Evolutionary conservation across 2,888 invertebrate species (phyloP), one percentile per base, ranked within the genome.

Genomic region (Sphaerophoria rueppellii): DNA sequence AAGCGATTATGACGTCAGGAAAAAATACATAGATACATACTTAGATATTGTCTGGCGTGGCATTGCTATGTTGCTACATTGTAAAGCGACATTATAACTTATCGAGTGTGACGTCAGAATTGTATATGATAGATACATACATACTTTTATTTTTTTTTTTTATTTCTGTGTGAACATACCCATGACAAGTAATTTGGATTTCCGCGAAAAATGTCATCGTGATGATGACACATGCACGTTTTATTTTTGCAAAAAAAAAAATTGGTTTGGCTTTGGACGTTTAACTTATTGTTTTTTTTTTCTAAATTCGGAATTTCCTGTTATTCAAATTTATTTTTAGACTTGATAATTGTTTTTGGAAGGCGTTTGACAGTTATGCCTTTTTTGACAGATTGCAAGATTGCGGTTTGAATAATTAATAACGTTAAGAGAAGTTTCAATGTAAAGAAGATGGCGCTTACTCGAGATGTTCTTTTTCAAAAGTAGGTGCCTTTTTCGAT

Each of bases 31-130:
- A 24, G 1, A 7, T 52, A 16, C 5, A 52, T 32, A 24, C 32
- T 9, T 37, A 37, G 0, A 6, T 50, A 67, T 40, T 40, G 83
- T 79, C 83, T 83, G 71, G 80, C 60, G 48, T 72, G 61, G 72
- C 24, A 57, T 58, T 71, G 60, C 52, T 75, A 50, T 74, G 43
- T 67, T 82, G 37, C 32, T 24, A 24, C 24, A 24, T 24, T 24
- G 24, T 24, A 71, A 34, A 65, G 50, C 1, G 50, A 5, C 67
- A 24, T 52, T 50, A 16, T 24, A 12, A 16, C 48, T 71, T 40
- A 75, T 75, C 61, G 71, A 75, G 43, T 71, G 55, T 83, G 83
- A 83, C 79, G 83, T 83, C 75, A 83, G 55, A 43, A 43, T 7
- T 1, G 24, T 24, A 2, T 65, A 70, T n/a, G n/a, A n/a, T n/a